Evolutionary conservation across 2,888 invertebrate species (phyloP).

Genomic region (Saturnia pavonia): DNA sequence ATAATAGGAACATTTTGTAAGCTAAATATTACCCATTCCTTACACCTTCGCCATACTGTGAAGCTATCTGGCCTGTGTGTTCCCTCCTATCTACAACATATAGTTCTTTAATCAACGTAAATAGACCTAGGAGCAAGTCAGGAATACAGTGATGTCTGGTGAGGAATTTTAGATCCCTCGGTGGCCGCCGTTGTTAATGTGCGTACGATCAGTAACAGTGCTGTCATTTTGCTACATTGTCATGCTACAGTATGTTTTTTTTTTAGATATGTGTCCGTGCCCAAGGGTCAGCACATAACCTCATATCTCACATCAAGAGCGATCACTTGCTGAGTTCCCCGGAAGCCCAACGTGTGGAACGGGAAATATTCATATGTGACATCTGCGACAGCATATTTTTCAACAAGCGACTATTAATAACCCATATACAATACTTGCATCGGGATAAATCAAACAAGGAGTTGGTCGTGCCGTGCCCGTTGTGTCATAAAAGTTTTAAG

Average conservation of each 20-base stretch:
- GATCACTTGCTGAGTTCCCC: constrained; percentile 51
- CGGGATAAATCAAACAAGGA: not conserved
- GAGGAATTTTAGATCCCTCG: no score
- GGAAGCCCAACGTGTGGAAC: constrained; percentile 42
- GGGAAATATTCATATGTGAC: constrained; percentile 57
- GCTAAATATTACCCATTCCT: no score
- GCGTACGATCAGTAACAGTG: no score
- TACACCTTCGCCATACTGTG: no score
- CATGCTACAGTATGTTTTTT: not conserved
- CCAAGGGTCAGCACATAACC: constrained; percentile 18
- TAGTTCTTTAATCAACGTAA: no score
- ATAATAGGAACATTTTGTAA: no score
- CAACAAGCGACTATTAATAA: constrained; percentile 47
- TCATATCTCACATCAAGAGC: constrained; percentile 48
- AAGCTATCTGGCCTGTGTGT: no score
- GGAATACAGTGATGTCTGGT: no score
- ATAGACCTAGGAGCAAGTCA: no score
- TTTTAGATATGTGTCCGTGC: constrained; percentile 53
- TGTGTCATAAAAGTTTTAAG: accelerated
- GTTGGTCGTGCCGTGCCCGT: not conserved
- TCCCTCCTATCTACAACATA: no score
- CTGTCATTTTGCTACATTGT: no score
- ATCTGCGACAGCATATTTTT: constrained; percentile 54
- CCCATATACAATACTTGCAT: constrained; percentile 42
- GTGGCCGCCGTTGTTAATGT: no score